Conservation (phyloP, 2,797 vertebrate species). For the Coregonus ussuriensis region DNA sequence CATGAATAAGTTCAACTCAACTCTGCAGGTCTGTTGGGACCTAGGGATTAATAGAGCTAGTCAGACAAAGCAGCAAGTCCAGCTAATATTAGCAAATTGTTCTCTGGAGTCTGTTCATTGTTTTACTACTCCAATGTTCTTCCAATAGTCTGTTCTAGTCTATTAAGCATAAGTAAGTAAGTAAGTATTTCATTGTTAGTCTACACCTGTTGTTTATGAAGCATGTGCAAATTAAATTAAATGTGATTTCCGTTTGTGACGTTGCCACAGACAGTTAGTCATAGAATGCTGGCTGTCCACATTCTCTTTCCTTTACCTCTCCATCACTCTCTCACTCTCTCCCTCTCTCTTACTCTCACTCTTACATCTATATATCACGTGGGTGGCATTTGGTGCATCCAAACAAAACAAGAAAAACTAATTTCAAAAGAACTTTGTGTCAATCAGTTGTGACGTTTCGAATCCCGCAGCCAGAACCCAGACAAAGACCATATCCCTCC, state of each 20-base stretch:
- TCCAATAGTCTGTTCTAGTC: background rate
- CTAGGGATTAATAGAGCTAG: background rate
- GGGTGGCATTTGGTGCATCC: no score
- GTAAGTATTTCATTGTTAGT: no score
- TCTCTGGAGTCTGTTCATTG: background rate
- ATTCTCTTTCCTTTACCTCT: slow-evolving; percentile 16
- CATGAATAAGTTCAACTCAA: background rate
- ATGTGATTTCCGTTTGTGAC: background rate
- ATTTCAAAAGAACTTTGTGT: background rate
- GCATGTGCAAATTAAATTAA: no score
- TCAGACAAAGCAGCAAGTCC: background rate
- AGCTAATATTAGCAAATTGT: background rate
- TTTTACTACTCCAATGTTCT: background rate
- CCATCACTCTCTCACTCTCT: slow-evolving; percentile 1
- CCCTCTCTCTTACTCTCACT: background rate
- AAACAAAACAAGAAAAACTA: slow-evolving; percentile 1
- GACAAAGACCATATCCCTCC: background rate
- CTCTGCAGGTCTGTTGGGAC: background rate
- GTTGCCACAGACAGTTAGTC: background rate
- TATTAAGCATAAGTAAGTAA: background rate
- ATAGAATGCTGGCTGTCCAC: slow-evolving; percentile 21
- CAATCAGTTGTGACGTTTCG: background rate
- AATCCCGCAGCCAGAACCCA: background rate
- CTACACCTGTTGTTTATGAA: no score
- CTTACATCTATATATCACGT: background rate